These are phyloP conservation scores for Digitonthophagus gazella DNA, from an alignment of 2,888 invertebrate genomes.

Conservation along the genomic window DNA sequence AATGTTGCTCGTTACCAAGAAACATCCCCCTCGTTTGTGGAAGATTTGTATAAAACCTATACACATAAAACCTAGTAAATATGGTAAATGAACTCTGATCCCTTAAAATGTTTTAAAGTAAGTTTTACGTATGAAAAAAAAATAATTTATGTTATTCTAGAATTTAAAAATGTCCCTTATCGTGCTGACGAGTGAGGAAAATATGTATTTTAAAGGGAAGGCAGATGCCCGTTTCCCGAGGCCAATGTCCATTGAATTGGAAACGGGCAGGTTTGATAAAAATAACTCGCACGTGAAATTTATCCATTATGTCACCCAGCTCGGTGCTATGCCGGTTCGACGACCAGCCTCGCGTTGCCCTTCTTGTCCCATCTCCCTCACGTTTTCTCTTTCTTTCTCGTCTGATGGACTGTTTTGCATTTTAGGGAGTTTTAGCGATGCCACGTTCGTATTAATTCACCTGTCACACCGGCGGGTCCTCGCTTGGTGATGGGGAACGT, in stretches of 20 bases:
- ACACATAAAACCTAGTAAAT: no score
- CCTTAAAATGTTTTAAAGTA: no score
- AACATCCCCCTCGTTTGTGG: no score
- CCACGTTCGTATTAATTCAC: neutral
- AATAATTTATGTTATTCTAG: no score
- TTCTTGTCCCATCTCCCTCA: neutral
- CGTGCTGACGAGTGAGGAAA: neutral
- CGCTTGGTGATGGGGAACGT: no score
- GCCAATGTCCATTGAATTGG: constrained; percentile 35
- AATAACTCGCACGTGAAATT: constrained; percentile 33
- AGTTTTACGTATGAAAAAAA: no score
- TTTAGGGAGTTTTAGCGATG: no score
- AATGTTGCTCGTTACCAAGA: no score
- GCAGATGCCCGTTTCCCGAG: neutral
- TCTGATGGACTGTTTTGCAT: neutral
- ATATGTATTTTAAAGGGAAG: neutral
- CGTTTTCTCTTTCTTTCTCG: neutral
- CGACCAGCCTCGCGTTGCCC: neutral
- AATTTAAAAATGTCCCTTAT: no score
- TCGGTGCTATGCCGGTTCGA: neutral
- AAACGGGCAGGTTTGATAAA: constrained; percentile 34
- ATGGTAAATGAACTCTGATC: no score
- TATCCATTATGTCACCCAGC: constrained; percentile 23
- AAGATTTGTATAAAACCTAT: no score
- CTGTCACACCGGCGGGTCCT: neutral